Conservation (phyloP, 2,113 vertebrate species). For the Conger conger region DNA sequence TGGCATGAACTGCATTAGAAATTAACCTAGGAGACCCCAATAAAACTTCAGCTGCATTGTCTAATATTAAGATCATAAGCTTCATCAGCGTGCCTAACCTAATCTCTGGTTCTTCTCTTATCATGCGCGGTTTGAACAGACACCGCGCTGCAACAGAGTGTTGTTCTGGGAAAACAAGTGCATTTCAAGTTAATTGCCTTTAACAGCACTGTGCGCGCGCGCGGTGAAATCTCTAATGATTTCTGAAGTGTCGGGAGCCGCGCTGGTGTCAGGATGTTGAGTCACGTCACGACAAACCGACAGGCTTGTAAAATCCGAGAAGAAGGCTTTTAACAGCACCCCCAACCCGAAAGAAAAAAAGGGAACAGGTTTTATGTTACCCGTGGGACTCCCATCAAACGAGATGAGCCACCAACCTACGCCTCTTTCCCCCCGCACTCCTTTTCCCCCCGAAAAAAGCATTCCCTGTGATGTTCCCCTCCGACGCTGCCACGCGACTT, state of each 20-base stretch:
- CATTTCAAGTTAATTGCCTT: neutral
- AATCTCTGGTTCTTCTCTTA: neutral
- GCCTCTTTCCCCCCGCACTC: neutral
- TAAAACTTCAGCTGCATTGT: neutral
- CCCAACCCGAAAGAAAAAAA: neutral
- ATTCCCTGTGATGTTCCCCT: neutral
- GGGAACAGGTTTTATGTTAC: neutral
- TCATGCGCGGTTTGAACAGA: neutral
- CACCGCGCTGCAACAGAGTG: neutral
- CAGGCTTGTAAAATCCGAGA: neutral
- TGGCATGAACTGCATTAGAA: neutral
- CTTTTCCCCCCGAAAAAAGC: neutral
- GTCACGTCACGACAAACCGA: neutral
- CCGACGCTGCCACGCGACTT: slow-evolving; percentile 2
- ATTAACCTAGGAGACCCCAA: neutral
- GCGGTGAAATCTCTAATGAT: neutral
- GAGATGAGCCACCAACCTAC: neutral
- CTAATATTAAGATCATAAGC: neutral
- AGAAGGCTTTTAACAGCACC: neutral
- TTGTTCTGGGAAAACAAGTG: neutral
- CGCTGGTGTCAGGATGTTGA: neutral
- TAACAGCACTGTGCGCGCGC: neutral
- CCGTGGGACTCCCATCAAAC: neutral
- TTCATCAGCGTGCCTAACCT: neutral
- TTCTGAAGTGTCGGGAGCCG: neutral